Percentiles rank a stretch among this genome's conserved stretches.
Evolutionary conservation across 2,888 invertebrate genomes (phyloP).

Genomic region (Tenthredo distinguenda): DNA sequence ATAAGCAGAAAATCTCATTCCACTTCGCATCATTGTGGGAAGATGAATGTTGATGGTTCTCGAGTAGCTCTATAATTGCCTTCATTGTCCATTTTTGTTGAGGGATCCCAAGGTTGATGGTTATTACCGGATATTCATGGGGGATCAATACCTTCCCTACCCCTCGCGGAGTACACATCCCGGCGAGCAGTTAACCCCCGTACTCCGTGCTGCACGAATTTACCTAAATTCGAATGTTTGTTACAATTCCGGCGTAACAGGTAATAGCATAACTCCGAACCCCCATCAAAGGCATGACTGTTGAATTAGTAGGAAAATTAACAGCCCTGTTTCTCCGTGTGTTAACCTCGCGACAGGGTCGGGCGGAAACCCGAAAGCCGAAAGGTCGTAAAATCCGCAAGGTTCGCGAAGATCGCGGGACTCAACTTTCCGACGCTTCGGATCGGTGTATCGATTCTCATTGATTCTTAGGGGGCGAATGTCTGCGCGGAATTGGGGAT

Average conservation of each 20-base stretch:
- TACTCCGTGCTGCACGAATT: background rate
- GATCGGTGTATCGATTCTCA: background rate
- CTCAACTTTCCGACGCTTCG: background rate
- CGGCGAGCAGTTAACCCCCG: background rate
- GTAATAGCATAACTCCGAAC: background rate
- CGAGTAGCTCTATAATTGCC: conserved; percentile 26
- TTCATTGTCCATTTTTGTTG: conserved; percentile 1
- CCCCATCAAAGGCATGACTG: conserved; percentile 1
- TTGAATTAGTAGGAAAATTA: conserved; percentile 8
- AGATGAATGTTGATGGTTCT: conserved; percentile 37
- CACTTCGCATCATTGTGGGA: conserved; percentile 15
- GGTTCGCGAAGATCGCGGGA: background rate
- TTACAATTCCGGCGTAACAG: background rate
- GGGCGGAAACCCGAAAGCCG: background rate
- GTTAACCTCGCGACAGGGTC: background rate
- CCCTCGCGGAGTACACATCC: background rate
- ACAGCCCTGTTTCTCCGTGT: background rate
- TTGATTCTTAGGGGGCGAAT: background rate
- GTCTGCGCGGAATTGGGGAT: background rate
- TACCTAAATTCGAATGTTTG: background rate
- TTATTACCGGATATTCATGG: background rate
- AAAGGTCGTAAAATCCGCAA: background rate
- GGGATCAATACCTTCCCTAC: background rate
- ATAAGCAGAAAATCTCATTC: conserved; percentile 43
- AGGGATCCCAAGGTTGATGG: conserved; percentile 1